These are phyloP conservation scores for Hydractinia symbiolongicarpus DNA, from an alignment of 30 jellyfish, hydroid and myxozoan species.

Conservation along the genomic window DNA sequence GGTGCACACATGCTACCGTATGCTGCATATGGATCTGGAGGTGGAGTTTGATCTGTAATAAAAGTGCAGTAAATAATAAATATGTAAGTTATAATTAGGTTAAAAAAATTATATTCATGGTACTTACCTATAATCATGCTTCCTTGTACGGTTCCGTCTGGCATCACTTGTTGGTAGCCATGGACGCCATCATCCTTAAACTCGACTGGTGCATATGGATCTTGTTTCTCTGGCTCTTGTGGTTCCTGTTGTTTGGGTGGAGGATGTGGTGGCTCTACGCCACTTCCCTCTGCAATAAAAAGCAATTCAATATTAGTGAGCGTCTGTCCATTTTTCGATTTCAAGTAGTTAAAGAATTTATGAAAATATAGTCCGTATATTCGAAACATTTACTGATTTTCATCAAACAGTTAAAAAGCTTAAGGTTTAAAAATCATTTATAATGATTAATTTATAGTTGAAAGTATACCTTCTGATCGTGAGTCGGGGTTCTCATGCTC, in stretches of 20 bases:
- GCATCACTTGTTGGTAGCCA: slow-evolving; percentile 25
- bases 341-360: too few relatives aligned
- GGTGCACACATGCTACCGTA: slow-evolving; percentile 1
- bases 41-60: slow-evolving; percentile 1
- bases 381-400: too few relatives aligned
- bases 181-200: neutral
- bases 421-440: too few relatives aligned
- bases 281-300: neutral
- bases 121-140: slow-evolving; percentile 3
- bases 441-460: too few relatives aligned
- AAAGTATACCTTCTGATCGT: neutral
- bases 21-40: neutral
- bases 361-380: too few relatives aligned
- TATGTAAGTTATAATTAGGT: neutral
- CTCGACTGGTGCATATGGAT: slow-evolving; percentile 27
- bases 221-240: neutral
- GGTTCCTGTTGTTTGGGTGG: slow-evolving; percentile 4
- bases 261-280: slow-evolving; percentile 9
- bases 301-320: neutral
- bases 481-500: slow-evolving; percentile 2
- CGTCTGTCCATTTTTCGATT: too few relatives aligned
- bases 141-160: slow-evolving; percentile 29
- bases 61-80: neutral
- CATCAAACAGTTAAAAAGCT: too few relatives aligned
- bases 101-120: neutral